A percentile compares a stretch with the other conserved stretches of the same genome.
phyloP scores from a whole-genome alignment of 2,888 invertebrate genomes.

The Rhynchonema sp. region DNA sequence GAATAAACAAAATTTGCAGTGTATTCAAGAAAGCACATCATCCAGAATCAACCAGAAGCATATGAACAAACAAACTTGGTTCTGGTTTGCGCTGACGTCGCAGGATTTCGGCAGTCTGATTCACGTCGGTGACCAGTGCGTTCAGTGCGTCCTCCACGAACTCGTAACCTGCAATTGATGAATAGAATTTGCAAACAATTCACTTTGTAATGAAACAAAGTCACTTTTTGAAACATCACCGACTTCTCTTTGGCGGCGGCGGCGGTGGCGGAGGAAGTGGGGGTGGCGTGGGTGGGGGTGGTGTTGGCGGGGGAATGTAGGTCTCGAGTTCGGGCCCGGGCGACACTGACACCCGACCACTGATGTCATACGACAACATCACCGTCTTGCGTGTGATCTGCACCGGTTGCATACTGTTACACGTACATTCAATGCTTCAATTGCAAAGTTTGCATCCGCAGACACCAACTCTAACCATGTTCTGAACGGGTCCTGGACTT shows the following conservation, averaged over 20 bases:
- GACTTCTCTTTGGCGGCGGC: not conserved
- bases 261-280: not conserved
- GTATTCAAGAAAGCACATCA: not conserved
- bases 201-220: not conserved
- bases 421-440: no score
- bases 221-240: no score
- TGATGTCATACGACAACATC: not conserved
- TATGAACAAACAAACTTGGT: not conserved
- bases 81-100: constrained; percentile 5
- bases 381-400: not conserved
- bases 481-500: no score
- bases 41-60: not conserved
- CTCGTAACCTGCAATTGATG: not conserved
- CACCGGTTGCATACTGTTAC: not conserved
- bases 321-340: not conserved
- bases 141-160: constrained; percentile 23
- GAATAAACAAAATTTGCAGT: not conserved
- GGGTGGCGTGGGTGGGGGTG: not conserved
- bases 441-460: no score
- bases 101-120: constrained; percentile 24
- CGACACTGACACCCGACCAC: not conserved
- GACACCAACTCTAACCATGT: no score
- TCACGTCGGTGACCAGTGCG: constrained; percentile 26
- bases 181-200: not conserved
- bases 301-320: not conserved